A percentile compares a stretch with the other conserved stretches of the same genome.
Evolutionary conservation across 2,113 vertebrate genomes (phyloP).

Genomic region (Psilopsiagon aymara): DNA sequence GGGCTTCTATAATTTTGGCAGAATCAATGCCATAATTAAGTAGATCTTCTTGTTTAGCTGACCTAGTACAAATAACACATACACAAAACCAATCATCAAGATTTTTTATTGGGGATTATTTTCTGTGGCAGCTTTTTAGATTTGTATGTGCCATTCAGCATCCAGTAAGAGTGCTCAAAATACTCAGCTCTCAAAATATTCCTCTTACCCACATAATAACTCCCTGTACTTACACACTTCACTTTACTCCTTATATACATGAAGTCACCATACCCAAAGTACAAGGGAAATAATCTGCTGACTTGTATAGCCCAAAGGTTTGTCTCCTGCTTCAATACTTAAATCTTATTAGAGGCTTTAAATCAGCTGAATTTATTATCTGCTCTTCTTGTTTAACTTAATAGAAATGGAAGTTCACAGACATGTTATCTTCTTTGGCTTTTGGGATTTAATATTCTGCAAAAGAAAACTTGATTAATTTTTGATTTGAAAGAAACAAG

Average conservation of each 20-base stretch:
- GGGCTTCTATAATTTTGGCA: background rate
- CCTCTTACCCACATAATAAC: background rate
- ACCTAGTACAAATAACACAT: background rate
- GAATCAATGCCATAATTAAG: background rate
- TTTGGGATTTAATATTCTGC: background rate
- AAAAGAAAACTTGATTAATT: background rate
- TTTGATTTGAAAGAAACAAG: background rate
- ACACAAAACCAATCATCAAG: background rate
- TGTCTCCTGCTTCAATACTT: background rate
- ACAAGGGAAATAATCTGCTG: background rate
- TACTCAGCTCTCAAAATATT: background rate
- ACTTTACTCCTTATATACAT: background rate
- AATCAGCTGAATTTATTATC: background rate
- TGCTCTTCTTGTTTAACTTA: background rate
- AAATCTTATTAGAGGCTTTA: background rate
- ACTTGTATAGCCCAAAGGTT: background rate
- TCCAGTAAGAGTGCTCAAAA: background rate
- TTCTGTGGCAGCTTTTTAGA: background rate
- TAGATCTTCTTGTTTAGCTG: background rate
- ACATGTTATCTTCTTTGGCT: fast-evolving
- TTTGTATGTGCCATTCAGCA: background rate
- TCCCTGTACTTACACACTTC: background rate
- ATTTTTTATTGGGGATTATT: background rate
- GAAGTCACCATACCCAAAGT: background rate
- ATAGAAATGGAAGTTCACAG: background rate